A percentile compares a stretch with the other conserved stretches of the same genome.
phyloP scores from a whole-genome alignment of 2,797 vertebrate genomes.

The Oryzias sinensis region DNA sequence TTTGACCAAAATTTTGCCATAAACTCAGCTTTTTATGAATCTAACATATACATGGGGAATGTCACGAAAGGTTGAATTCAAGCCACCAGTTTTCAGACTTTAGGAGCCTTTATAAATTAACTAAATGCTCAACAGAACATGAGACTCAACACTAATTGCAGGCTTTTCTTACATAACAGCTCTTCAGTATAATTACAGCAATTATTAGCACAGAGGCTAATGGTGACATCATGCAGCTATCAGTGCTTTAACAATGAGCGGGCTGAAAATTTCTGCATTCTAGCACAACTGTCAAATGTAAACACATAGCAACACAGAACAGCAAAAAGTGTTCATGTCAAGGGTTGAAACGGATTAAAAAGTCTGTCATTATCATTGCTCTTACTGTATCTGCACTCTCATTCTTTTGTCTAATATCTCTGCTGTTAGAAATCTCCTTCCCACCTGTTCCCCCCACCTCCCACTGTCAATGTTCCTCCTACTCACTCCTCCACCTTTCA shows the following conservation, averaged over 20 bases:
- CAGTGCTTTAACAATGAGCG: constrained; percentile 3
- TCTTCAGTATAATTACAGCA: constrained; percentile 33
- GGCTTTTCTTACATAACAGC: constrained; percentile 25
- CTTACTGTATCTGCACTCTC: constrained; percentile 28
- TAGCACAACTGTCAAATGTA: too few species aligned
- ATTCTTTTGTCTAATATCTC: constrained; percentile 46
- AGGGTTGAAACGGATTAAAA: constrained; percentile 44
- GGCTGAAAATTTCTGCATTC: background rate
- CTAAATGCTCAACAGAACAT: constrained; percentile 19
- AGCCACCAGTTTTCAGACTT: constrained; percentile 9
- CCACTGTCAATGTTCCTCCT: constrained; percentile 53
- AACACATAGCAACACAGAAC: background rate
- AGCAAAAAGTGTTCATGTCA: constrained; percentile 15
- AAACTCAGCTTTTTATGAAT: too few species aligned
- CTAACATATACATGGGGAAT: too few species aligned
- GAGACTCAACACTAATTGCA: constrained; percentile 34
- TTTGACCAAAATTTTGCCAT: too few species aligned
- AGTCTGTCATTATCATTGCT: constrained; percentile 25
- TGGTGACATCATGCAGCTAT: constrained; percentile 10
- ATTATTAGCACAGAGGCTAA: constrained; percentile 30
- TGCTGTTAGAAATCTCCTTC: constrained; percentile 52
- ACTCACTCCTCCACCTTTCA: constrained; percentile 59
- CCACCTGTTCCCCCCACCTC: constrained; percentile 47
- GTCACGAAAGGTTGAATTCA: background rate
- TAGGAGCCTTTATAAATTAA: constrained; percentile 15